Percentiles rank a stretch among this genome's conserved stretches.
These are phyloP conservation scores for Drosophila eohydei DNA, from an alignment of 2,888 invertebrate species.

Conservation along the genomic window DNA sequence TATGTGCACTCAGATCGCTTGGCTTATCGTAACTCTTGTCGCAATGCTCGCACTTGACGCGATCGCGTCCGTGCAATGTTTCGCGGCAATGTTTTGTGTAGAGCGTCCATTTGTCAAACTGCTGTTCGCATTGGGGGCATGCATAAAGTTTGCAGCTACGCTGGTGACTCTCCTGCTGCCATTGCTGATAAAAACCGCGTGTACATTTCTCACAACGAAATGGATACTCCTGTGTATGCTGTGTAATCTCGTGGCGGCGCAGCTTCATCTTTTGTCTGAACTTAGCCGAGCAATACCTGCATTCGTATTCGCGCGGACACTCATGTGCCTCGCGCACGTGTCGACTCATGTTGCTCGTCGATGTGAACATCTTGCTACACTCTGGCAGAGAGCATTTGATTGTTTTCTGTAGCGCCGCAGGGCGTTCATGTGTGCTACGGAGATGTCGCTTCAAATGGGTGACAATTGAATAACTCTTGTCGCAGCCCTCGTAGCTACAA, in stretches of 20 bases:
- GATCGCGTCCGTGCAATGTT: slow-evolving; percentile 84
- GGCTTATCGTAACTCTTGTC: slow-evolving; percentile 85
- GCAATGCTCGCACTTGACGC: slow-evolving; percentile 86
- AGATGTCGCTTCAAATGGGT: slow-evolving; percentile 88
- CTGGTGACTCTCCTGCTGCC: slow-evolving; percentile 86
- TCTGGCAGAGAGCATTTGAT: slow-evolving; percentile 73
- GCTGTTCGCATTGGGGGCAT: slow-evolving; percentile 85
- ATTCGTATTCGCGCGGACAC: slow-evolving; percentile 85
- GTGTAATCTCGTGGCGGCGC: slow-evolving; percentile 86
- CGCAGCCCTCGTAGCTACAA: slow-evolving; percentile 87
- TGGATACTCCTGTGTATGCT: slow-evolving; percentile 86
- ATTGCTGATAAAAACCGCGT: slow-evolving; percentile 85
- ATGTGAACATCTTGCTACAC: slow-evolving; percentile 86
- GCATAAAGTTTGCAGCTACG: slow-evolving; percentile 77
- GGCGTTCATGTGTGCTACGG: slow-evolving; percentile 85
- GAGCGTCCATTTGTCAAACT: slow-evolving; percentile 79
- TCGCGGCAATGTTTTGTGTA: slow-evolving; percentile 78
- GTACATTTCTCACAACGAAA: slow-evolving; percentile 87
- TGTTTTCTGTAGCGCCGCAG: slow-evolving; percentile 51
- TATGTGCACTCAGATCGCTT: slow-evolving; percentile 85
- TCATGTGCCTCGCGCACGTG: slow-evolving; percentile 86
- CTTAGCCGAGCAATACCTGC: slow-evolving; percentile 85
- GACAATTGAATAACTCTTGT: slow-evolving; percentile 87
- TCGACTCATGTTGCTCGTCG: slow-evolving; percentile 86
- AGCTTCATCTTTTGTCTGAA: slow-evolving; percentile 87